Evolutionary conservation across 2,888 invertebrate genomes (phyloP).

Genomic region (Himalopsyche japonica): DNA sequence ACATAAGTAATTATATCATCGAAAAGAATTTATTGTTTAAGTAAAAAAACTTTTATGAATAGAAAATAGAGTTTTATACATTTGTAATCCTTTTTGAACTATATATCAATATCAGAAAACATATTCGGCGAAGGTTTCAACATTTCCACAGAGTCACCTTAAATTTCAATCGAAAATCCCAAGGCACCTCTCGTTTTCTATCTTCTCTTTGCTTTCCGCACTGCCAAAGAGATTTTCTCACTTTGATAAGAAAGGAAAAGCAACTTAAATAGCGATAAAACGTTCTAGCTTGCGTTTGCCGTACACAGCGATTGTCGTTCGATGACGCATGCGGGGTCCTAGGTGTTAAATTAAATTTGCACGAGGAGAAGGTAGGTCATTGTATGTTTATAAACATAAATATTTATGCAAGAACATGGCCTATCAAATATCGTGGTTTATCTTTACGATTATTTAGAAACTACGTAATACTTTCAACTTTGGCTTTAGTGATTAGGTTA

Average conservation of each 20-base stretch:
- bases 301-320: neutral
- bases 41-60: no score
- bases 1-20: no score
- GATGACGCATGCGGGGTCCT: neutral
- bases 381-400: constrained; percentile 9
- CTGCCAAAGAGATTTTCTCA: neutral
- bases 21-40: no score
- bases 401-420: neutral
- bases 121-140: neutral
- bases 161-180: constrained; percentile 1
- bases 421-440: no score
- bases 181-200: neutral
- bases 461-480: no score
- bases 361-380: neutral
- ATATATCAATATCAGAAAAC: neutral
- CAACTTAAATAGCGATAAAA: neutral
- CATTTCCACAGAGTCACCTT: neutral
- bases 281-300: neutral
- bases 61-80: no score
- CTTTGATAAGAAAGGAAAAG: neutral
- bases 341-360: neutral
- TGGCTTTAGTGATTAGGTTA: no score
- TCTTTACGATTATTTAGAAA: no score
- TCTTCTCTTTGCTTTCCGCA: neutral
- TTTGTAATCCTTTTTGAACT: neutral